These are phyloP conservation scores for Tadarida brasiliensis DNA, from an alignment of 2,797 vertebrate species.

Conservation along the genomic window DNA sequence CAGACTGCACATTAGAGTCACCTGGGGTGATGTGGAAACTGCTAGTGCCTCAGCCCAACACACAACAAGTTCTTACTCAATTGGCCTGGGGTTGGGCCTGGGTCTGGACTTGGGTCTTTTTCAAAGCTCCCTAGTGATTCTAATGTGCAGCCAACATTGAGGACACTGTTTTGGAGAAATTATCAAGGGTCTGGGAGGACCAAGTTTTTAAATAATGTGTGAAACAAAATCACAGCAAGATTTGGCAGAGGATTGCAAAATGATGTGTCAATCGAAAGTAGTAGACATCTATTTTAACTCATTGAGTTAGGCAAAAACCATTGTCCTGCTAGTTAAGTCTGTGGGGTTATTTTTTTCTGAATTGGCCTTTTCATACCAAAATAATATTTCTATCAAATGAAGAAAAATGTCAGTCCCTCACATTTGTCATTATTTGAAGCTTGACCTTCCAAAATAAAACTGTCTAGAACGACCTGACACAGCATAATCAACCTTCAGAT, in stretches of 20 bases:
- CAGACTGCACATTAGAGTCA: neutral
- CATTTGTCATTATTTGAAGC: constrained; percentile 46
- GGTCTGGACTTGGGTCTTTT: neutral
- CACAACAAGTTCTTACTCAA: neutral
- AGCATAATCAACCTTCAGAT: constrained; percentile 8
- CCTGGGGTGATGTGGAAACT: neutral
- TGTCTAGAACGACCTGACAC: neutral
- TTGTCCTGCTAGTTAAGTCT: neutral
- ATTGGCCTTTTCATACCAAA: constrained; percentile 53
- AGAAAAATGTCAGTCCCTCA: neutral
- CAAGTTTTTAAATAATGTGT: neutral
- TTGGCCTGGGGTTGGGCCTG: neutral
- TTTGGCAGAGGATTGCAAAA: neutral
- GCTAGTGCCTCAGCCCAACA: neutral
- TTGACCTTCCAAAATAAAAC: constrained; percentile 31
- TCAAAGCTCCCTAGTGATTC: neutral
- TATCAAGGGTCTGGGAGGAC: neutral
- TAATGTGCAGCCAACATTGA: neutral
- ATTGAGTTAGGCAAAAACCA: neutral
- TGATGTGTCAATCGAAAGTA: neutral
- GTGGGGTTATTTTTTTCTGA: constrained; percentile 44
- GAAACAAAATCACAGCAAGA: constrained; percentile 28
- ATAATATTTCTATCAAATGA: constrained; percentile 45
- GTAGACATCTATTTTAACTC: constrained; percentile 18
- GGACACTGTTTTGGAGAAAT: neutral